Evolutionary conservation across 2,113 vertebrate genomes (phyloP).

Genomic region (Mystacornis crossleyi): DNA sequence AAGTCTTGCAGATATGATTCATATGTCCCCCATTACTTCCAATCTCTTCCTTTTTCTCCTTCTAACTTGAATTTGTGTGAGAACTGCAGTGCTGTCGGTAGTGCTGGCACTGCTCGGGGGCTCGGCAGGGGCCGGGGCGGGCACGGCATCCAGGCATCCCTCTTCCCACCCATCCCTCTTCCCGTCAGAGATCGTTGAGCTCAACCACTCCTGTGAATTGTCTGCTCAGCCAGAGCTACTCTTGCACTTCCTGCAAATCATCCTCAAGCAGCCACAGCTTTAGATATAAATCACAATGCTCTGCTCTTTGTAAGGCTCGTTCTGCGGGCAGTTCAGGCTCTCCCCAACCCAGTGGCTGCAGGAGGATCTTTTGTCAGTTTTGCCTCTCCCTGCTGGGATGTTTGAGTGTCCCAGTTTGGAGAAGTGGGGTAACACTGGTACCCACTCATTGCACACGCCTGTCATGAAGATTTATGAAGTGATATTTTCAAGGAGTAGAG

Average conservation of each 20-base stretch:
- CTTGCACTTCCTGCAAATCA: background rate
- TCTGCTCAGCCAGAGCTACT: background rate
- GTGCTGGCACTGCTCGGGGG: accelerated
- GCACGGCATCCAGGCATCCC: accelerated
- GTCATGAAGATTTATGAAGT: conserved; percentile 40
- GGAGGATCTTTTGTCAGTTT: background rate
- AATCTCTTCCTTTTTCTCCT: background rate
- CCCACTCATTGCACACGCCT: accelerated
- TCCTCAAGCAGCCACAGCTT: background rate
- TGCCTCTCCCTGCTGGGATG: background rate
- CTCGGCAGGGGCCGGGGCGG: accelerated
- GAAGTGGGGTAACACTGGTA: background rate
- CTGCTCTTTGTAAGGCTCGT: background rate
- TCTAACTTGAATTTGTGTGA: conserved; percentile 28
- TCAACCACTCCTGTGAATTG: background rate
- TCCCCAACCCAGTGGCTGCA: accelerated
- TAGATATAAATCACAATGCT: background rate
- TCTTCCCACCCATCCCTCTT: background rate
- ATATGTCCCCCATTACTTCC: conserved; percentile 32
- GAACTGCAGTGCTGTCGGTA: background rate
- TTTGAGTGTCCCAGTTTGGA: background rate
- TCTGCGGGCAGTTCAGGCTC: background rate
- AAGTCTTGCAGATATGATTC: conserved; percentile 44
- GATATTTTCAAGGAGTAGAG: conserved; percentile 37
- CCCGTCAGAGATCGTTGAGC: accelerated